Conservation (phyloP, 2,113 vertebrate species). For the Hemichromis elongatus region DNA sequence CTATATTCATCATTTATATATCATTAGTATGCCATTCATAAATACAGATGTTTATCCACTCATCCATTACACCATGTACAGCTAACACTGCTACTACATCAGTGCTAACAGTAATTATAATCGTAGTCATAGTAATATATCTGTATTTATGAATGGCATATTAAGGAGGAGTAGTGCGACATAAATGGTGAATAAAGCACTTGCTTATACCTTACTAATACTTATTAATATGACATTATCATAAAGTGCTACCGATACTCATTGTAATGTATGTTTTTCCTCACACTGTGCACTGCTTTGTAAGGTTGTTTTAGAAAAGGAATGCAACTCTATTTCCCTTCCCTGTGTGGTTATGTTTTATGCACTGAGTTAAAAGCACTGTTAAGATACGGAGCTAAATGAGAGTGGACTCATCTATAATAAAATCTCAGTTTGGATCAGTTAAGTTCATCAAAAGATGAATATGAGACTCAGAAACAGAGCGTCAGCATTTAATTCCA, state of each 20-base stretch:
- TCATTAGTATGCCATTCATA: background rate
- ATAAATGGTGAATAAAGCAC: background rate
- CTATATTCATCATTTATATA: background rate
- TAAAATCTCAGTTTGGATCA: constrained; percentile 15
- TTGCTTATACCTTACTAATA: too few relatives aligned
- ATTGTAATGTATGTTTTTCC: background rate
- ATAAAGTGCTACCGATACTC: background rate
- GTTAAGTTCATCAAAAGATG: background rate
- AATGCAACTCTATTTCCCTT: background rate
- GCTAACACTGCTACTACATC: background rate
- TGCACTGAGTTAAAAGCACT: background rate
- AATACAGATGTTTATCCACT: background rate
- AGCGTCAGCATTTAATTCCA: background rate
- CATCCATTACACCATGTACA: background rate
- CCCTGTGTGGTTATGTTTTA: background rate
- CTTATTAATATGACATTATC: background rate
- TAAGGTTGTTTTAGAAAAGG: background rate
- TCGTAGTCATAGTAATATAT: background rate
- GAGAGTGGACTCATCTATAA: background rate
- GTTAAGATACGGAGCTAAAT: background rate
- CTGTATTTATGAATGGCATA: background rate
- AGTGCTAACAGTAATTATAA: background rate
- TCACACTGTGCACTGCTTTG: background rate
- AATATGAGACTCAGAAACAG: background rate
- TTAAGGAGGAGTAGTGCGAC: background rate